Percentiles rank a stretch among this genome's conserved stretches.
phyloP scores from a whole-genome alignment of 2,888 invertebrate genomes.

The Encarsia formosa region DNA sequence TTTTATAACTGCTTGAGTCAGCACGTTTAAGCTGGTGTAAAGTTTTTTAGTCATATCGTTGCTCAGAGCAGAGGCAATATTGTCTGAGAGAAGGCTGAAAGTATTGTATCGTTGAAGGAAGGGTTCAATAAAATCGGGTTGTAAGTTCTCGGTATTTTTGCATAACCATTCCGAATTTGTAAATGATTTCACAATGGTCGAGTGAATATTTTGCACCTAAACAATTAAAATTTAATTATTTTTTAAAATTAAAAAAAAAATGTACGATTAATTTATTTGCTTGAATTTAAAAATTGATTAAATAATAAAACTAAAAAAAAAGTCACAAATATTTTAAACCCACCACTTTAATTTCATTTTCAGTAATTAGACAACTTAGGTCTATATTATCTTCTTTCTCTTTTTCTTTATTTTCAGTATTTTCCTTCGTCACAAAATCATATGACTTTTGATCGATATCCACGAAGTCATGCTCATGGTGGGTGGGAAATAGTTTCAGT shows the following conservation, averaged over 20 bases:
- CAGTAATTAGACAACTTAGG: slow-evolving; percentile 15
- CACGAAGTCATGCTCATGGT: slow-evolving; percentile 65
- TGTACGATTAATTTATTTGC: not conserved
- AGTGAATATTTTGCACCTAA: slow-evolving; percentile 59
- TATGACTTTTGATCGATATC: no score
- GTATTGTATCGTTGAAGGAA: slow-evolving; percentile 60
- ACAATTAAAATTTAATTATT: slow-evolving; percentile 1
- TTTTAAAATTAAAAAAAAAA: not conserved
- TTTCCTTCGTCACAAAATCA: no score
- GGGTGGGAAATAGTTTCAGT: slow-evolving; percentile 66
- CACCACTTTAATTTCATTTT: slow-evolving; percentile 21
- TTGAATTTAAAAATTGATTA: no score
- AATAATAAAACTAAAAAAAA: not conserved
- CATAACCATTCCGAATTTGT: slow-evolving; percentile 59
- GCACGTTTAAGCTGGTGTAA: slow-evolving; percentile 58
- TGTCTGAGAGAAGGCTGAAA: slow-evolving; percentile 57
- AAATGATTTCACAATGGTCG: slow-evolving; percentile 57
- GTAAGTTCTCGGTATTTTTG: slow-evolving; percentile 20
- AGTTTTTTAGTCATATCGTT: slow-evolving; percentile 56
- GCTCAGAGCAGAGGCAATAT: slow-evolving; percentile 55
- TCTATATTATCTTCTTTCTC: not conserved
- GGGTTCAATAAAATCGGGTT: slow-evolving; percentile 53
- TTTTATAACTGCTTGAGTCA: slow-evolving; percentile 54
- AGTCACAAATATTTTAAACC: not conserved
- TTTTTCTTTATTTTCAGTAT: not conserved